These are phyloP conservation scores for Nymphalis io DNA, from an alignment of 1,140 invertebrate genomes.

Conservation along the genomic window DNA sequence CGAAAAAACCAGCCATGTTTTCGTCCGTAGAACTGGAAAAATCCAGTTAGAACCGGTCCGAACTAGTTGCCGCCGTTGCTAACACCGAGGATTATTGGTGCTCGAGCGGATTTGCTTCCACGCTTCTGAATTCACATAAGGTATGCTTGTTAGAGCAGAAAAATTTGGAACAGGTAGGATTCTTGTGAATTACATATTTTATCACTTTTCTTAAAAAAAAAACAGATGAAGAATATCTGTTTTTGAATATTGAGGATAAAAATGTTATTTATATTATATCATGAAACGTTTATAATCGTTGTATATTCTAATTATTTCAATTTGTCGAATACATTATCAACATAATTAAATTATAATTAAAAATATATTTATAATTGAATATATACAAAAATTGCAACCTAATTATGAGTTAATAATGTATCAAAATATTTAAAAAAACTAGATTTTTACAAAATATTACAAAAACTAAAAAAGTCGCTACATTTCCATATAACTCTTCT, in stretches of 20 bases:
- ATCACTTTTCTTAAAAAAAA: not conserved
- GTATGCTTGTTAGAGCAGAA: conserved; percentile 18
- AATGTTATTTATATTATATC: too few relatives aligned
- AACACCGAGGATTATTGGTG: conserved; percentile 30
- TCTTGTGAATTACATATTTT: conserved; percentile 3
- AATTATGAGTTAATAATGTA: too few relatives aligned
- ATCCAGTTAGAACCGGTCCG: conserved; percentile 39
- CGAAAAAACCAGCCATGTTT: conserved; percentile 37
- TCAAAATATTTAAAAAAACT: too few relatives aligned
- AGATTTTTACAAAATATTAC: too few relatives aligned
- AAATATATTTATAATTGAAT: too few relatives aligned
- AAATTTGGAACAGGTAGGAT: not conserved
- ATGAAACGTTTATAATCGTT: too few relatives aligned
- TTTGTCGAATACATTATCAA: too few relatives aligned
- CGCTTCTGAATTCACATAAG: conserved; percentile 32
- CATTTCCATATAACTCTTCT: not conserved
- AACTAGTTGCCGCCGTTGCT: conserved; percentile 33
- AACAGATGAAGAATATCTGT: too few relatives aligned
- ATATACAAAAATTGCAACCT: too few relatives aligned
- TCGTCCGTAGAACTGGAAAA: conserved; percentile 39
- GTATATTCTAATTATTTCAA: too few relatives aligned
- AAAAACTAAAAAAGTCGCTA: not conserved
- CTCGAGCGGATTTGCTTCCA: conserved; percentile 26
- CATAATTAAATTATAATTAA: too few relatives aligned
- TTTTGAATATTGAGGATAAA: too few relatives aligned